Base-by-base conservation (phyloP, 2,113 vertebrate species). In the Nannobrachium achirus region DNA sequence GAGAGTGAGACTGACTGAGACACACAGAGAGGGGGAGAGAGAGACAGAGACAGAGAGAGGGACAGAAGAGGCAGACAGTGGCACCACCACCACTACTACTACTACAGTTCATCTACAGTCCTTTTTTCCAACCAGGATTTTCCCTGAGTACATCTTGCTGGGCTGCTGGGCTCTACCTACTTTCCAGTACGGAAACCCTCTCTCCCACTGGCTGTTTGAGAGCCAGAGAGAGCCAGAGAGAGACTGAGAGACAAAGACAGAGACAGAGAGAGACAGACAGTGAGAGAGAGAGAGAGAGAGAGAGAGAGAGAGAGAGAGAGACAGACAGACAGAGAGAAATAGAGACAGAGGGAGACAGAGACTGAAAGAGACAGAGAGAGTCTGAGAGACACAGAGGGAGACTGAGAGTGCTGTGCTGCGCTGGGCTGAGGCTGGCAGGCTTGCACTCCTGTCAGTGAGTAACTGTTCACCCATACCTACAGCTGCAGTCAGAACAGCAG, bases 281-380 rank as follows among this genome's bases (percentile, higher is more conserved):
- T 20, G 16, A 61, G 18, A 44, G 15, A 11, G n/a, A 69, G 46
- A 42, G 15, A 8, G 56, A 52, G 69, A 65, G 63, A 67, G 8
- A 8, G 2, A 18, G 60, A 76, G 73, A 71, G 65, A 83, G 73
- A 78, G 71, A 70, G 13, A 25, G 8, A 50, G 46, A 39, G 56
- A 51, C 44, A 41, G 46, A 20, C 33, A 49, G 11, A n/a, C 40
- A 51, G 39, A 67, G 52, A 33, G 53, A 7, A 49, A 1, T 49
- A 49, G 46, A 14, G 25, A 13, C 52, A 5, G 57, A 25, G 81
- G 75, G 25, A 33, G 25, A 33, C 3, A 4, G 20, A 25, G 20
- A 4, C 20, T 39, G 81, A 77, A n/a, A n/a, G n/a, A n/a, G n/a
- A n/a, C n/a, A n/a, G 65, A 42, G 67, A 66, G 56, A 10, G 53